A percentile compares a stretch with the other conserved stretches of the same genome.
These are phyloP conservation scores for Tragelaphus scriptus DNA, from an alignment of 2,113 vertebrate genomes.

Conservation along the genomic window DNA sequence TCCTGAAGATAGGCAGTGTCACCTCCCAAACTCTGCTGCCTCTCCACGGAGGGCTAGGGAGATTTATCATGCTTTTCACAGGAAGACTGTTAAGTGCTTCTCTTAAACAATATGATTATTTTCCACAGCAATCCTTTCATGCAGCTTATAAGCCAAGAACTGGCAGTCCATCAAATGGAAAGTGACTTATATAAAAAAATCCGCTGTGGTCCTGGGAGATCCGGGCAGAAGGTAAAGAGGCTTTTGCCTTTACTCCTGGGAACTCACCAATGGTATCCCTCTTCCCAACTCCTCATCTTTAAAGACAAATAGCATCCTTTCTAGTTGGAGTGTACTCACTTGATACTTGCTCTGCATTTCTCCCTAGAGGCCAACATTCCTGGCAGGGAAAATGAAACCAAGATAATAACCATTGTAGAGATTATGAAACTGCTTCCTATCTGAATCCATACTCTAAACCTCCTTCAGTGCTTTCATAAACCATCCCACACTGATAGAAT, in stretches of 20 bases:
- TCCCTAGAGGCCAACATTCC: constrained; percentile 44
- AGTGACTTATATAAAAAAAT: neutral
- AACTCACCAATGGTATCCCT: neutral
- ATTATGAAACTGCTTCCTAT: constrained; percentile 60
- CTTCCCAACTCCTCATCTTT: neutral
- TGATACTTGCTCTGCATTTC: neutral
- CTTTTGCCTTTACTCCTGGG: neutral
- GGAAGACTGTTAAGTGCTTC: neutral
- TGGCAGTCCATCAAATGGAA: neutral
- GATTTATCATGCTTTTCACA: neutral
- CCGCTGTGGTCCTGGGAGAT: neutral
- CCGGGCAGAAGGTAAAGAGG: neutral
- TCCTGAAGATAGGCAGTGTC: neutral
- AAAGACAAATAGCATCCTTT: constrained; percentile 33
- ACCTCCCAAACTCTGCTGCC: neutral
- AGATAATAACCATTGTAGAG: constrained; percentile 17
- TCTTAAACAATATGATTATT: neutral
- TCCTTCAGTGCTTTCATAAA: constrained; percentile 38
- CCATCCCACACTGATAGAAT: constrained; percentile 28
- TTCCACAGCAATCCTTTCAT: neutral
- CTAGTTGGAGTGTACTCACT: neutral
- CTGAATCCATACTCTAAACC: constrained; percentile 7
- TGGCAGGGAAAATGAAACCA: constrained; percentile 51
- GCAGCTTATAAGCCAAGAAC: neutral
- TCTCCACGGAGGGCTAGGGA: neutral